Percentiles rank a stretch among this genome's conserved stretches.
Conservation (phyloP, 2,113 vertebrate genomes). For the Galemys pyrenaicus region DNA sequence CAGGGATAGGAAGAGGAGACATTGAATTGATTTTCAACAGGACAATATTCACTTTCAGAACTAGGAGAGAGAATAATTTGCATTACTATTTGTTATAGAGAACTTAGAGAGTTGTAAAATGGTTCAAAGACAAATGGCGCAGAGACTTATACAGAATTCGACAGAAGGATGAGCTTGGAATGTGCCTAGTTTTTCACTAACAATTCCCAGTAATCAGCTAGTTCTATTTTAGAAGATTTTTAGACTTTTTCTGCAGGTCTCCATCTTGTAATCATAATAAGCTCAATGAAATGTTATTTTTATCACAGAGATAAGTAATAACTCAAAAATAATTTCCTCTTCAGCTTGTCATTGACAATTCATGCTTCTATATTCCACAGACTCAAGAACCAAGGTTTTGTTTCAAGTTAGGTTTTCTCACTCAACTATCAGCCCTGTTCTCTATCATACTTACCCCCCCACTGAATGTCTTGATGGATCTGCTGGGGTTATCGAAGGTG, state of each 20-base stretch:
- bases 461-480: neutral
- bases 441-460: slow-evolving; percentile 17
- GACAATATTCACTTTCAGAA: neutral
- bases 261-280: neutral
- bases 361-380: neutral
- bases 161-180: neutral
- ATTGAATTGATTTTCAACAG: neutral
- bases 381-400: neutral
- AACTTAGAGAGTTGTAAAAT: neutral
- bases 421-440: neutral
- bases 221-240: neutral
- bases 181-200: neutral
- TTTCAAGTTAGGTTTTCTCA: neutral
- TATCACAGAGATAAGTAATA: neutral
- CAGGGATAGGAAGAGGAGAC: neutral
- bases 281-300: neutral
- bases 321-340: neutral
- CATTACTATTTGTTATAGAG: neutral
- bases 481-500: neutral
- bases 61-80: neutral
- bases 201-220: neutral
- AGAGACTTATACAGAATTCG: neutral
- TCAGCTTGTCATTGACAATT: neutral
- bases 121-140: neutral
- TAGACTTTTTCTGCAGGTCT: neutral